A percentile compares a stretch with the other conserved stretches of the same genome.
phyloP scores from a whole-genome alignment of 2,113 vertebrate species.

The Ciconia stormi region DNA sequence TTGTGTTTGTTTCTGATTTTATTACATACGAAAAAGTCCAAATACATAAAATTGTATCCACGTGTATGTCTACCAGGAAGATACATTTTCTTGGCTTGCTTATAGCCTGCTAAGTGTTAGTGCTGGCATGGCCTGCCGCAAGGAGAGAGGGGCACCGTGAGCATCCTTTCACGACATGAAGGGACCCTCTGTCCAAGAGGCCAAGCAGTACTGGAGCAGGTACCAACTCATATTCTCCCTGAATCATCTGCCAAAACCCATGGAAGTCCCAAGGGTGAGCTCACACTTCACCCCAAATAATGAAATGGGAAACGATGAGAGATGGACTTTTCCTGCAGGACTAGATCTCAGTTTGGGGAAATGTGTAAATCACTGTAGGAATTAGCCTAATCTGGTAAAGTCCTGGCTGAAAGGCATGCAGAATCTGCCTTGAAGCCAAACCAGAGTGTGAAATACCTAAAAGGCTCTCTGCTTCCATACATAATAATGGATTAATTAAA shows the following conservation, averaged over 20 bases:
- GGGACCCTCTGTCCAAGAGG: background rate
- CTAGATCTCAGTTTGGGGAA: background rate
- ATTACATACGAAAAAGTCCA: background rate
- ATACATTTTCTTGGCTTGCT: background rate
- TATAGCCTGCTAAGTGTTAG: background rate
- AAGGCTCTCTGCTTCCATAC: background rate
- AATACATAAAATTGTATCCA: background rate
- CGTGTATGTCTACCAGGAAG: background rate
- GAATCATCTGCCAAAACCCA: background rate
- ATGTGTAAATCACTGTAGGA: background rate
- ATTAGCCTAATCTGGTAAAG: background rate
- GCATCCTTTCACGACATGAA: background rate
- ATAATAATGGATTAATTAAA: background rate
- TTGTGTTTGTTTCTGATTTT: background rate
- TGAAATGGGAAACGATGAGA: background rate
- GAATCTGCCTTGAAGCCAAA: background rate
- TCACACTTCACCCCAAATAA: background rate
- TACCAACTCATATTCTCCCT: background rate
- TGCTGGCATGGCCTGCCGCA: background rate
- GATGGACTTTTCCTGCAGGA: background rate
- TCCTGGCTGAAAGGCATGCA: background rate
- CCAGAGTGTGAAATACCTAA: background rate
- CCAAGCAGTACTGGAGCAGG: background rate
- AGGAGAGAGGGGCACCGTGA: accelerated
- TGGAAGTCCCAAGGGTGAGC: background rate